Percentiles rank a stretch among this genome's conserved stretches.
Evolutionary conservation across 2,113 vertebrate species (phyloP).

Genomic region (Myocastor coypus): DNA sequence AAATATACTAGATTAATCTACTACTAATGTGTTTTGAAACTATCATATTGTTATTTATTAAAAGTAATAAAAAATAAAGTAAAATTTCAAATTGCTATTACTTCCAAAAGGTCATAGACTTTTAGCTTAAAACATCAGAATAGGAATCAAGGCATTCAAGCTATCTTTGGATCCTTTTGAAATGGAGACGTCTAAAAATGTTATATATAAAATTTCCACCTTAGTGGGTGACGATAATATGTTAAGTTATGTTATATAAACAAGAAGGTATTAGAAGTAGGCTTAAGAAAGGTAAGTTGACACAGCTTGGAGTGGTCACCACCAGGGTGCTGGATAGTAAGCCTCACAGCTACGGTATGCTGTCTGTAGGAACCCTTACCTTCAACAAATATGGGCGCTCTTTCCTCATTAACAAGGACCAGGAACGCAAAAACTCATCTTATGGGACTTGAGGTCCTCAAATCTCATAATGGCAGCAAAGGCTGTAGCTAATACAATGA

Average conservation of each 20-base stretch:
- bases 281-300: not conserved
- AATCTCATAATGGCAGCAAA: no score
- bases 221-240: not conserved
- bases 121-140: not conserved
- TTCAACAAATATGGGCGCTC: slow-evolving; percentile 99
- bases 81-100: not conserved
- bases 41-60: no score
- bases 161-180: not conserved
- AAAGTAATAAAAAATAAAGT: no score
- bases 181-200: not conserved
- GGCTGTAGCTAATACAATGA: no score
- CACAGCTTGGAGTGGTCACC: not conserved
- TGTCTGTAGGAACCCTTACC: slow-evolving; percentile 93
- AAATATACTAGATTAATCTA: not conserved
- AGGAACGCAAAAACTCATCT: slow-evolving; percentile 87
- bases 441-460: no score
- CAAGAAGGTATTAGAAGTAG: not conserved
- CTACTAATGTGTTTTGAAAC: no score
- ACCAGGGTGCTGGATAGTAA: not conserved
- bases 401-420: slow-evolving; percentile 98
- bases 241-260: not conserved
- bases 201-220: not conserved
- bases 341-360: slow-evolving; percentile 86
- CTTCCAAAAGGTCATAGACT: not conserved
- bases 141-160: not conserved